Evolutionary conservation across 2,888 invertebrate species (phyloP), one percentile per base, ranked within the genome.

Genomic region (Andrena praecox): DNA sequence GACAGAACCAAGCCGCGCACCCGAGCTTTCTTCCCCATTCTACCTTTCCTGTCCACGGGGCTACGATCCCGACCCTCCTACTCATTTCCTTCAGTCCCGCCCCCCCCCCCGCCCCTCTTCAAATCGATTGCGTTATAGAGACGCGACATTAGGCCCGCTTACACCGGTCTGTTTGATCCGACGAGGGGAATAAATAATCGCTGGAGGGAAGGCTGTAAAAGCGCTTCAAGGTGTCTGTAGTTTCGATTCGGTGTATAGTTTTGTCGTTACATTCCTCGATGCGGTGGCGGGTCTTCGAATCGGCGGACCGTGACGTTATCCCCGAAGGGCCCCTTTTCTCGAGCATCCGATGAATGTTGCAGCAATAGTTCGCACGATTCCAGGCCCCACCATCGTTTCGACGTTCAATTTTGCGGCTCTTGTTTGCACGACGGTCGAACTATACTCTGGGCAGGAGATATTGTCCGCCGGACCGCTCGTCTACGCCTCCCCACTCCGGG

Each of bases 1-100:
- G 73, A 86, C 72, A 82, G 75, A 76, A 88, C 79, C 81, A 42
- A 85, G 83, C 82, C 87, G 82, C 84, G 10, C 85, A 76, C 84
- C 83, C 84, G 87, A 87, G 87, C 86, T 89, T 87, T 86, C 80
- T 88, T 88, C 79, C 82, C 88, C 87, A 85, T 87, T 85, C 78
- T 48, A 27, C 20, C 24, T 24, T 48, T 6, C 27, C 31, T 52
- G 20, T 69, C 62, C 50, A 64, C 31, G 52, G 56, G 20, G 73
- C 52, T 33, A 31, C 62, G 6, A 50, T 59, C 50, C 77, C n/a
- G 7, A 72, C 48, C 68, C 24, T 35, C 60, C 62, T 29, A 29
- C n/a, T 50, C 33, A 70, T 62, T 29, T 31, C 69, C 59, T 29
- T 56, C 12, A 69, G n/a, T 56, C 60, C 33, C 27, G 69, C 31